Evolutionary conservation across 2,888 invertebrate species (phyloP).

Genomic region (Volucella bombylans): DNA sequence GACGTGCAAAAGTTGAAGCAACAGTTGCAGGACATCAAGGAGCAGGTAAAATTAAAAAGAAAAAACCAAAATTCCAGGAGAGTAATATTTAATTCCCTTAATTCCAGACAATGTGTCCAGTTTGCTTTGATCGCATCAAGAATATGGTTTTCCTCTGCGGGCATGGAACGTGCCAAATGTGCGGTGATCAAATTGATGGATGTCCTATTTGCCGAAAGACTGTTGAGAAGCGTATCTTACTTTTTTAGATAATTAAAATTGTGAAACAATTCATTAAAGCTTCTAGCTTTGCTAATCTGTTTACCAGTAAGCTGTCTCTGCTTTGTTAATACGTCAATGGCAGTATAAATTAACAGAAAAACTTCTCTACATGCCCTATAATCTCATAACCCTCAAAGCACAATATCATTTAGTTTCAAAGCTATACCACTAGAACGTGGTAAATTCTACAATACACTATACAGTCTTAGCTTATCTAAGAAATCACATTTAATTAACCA

Average conservation of each 20-base stretch:
- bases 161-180: conserved; percentile 99
- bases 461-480: conserved; percentile 21
- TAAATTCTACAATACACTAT: neutral
- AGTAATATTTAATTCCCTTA: neutral
- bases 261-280: conserved; percentile 9
- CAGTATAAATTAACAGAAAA: conserved; percentile 12
- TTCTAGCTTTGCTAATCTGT: conserved; percentile 26
- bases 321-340: conserved; percentile 45
- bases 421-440: neutral
- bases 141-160: conserved; percentile 99
- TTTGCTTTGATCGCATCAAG: conserved; percentile 97
- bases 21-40: conserved; percentile 98
- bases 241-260: conserved; percentile 85
- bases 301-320: conserved; percentile 13
- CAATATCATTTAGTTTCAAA: conserved; percentile 37
- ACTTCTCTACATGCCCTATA: conserved; percentile 6
- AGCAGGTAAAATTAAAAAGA: conserved; percentile 87
- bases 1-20: conserved; percentile 96
- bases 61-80: neutral
- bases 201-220: conserved; percentile 98
- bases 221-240: conserved; percentile 96
- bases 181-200: conserved; percentile 98
- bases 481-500: conserved; percentile 13
- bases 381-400: conserved; percentile 46
- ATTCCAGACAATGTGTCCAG: conserved; percentile 97